phyloP scores from a whole-genome alignment of 2,797 vertebrate genomes.

The Chaunax sp. region DNA sequence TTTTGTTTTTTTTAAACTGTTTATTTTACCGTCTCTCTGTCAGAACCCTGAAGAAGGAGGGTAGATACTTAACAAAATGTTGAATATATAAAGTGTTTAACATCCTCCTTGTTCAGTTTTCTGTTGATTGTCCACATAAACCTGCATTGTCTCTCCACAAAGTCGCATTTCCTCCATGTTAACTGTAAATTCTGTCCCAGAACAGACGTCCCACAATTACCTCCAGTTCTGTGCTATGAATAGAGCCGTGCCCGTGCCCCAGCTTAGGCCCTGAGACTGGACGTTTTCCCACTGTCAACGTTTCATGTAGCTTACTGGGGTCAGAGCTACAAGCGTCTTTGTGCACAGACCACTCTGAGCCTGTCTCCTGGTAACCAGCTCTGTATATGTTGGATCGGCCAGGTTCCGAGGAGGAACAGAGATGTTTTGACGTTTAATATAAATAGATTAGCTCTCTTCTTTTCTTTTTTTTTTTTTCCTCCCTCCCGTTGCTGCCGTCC shows the following conservation, averaged over 20 bases:
- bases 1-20: slow-evolving; percentile 16
- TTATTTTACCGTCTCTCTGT: not conserved
- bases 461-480: not conserved
- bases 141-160: not conserved
- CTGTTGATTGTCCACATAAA: slow-evolving; percentile 12
- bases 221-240: slow-evolving; percentile 28
- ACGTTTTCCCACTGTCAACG: slow-evolving; percentile 20
- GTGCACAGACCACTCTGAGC: slow-evolving; percentile 33
- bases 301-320: slow-evolving; percentile 3
- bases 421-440: slow-evolving; percentile 60
- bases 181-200: slow-evolving; percentile 8
- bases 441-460: slow-evolving; percentile 44
- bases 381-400: slow-evolving; percentile 38
- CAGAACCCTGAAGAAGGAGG: slow-evolving; percentile 2
- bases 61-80: not conserved
- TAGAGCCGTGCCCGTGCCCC: slow-evolving; percentile 16
- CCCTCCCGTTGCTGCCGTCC: not conserved
- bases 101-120: not conserved
- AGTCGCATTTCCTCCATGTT: not conserved
- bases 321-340: not conserved
- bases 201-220: slow-evolving; percentile 23
- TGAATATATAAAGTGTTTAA: not conserved
- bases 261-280: not conserved
- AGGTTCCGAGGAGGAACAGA: slow-evolving; percentile 57
- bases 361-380: slow-evolving; percentile 43